Conservation (phyloP, 1,140 invertebrate species). For the Brachionus asplanchnoidis region DNA sequence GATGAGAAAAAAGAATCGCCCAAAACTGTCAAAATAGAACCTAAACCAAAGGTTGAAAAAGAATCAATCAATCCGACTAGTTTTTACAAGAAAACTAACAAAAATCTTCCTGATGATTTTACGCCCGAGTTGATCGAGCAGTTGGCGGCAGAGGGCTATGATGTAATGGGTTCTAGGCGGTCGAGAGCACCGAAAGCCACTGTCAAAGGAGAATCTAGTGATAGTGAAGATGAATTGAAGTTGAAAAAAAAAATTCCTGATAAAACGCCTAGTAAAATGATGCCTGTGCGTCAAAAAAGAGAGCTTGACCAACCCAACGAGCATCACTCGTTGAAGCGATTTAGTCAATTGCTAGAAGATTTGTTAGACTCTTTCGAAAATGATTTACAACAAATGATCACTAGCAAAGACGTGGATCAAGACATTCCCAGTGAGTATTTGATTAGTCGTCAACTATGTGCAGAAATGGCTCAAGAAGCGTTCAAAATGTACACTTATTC, state of each 20-base stretch:
- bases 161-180: neutral
- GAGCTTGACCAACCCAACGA: neutral
- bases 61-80: neutral
- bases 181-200: neutral
- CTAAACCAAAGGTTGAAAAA: neutral
- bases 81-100: neutral
- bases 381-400: neutral
- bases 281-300: neutral
- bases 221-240: neutral
- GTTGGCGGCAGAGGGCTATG: conserved; percentile 27
- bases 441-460: neutral
- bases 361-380: conserved; percentile 30
- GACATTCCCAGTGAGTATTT: conserved; percentile 31
- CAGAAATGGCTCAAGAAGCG: conserved; percentile 33
- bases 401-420: neutral
- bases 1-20: neutral
- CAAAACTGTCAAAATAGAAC: neutral
- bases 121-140: conserved; percentile 35
- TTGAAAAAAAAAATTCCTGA: neutral
- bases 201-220: neutral
- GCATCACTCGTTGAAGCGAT: conserved; percentile 12
- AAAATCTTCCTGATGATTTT: conserved; percentile 29
- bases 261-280: neutral
- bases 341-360: conserved; percentile 12
- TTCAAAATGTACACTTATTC: conserved; percentile 23